Base-by-base conservation (phyloP, 1,140 invertebrate species). In the Scaptomyza pallida region DNA sequence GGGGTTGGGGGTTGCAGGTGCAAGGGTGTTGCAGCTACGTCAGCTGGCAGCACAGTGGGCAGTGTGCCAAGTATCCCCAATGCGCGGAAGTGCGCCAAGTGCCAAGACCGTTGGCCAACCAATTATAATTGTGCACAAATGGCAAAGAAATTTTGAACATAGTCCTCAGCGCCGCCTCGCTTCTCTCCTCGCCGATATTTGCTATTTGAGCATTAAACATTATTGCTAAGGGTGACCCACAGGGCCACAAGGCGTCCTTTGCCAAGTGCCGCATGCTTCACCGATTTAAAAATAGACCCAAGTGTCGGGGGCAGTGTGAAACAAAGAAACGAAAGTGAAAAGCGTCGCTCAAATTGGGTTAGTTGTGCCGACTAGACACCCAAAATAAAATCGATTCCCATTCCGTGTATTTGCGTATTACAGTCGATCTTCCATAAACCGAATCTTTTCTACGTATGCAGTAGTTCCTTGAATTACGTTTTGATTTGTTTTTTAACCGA, bases 41-140 rank as follows among this genome's bases (percentile, higher is more conserved):
- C 63, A 75, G 76, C 80, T 76, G 61, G 67, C 81, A 81, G 72
- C 81, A 86, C 82, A 86, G 81, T 86, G 81, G 81, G 81, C 82
- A 89, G 52, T 15, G 3, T 63, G 82, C 82, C 82, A 86, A 52
- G 55, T 60, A 72, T 68, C 41, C 67, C 23, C 35, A 70, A 80
- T 75, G 81, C 81, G 48, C 72, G 72, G 73, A 80, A 85, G 75
- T 72, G 72, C 68, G 74, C 65, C 78, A 81, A 80, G 68, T 60
- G 45, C 60, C 48, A 40, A 26, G 2, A 23, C 21, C 12, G 17
- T 41, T 10, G 13, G 21, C 54, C 63, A 64, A 52, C 26, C 47
- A 71, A 71, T 65, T 71, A 71, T 65, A 71, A 71, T 72, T 76
- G 57, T 30, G 43, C 56, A 52, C 30, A 30, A 65, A 43, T 19